These are phyloP conservation scores for Erinaceus europaeus DNA, from an alignment of 2,113 vertebrate species.

Conservation along the genomic window DNA sequence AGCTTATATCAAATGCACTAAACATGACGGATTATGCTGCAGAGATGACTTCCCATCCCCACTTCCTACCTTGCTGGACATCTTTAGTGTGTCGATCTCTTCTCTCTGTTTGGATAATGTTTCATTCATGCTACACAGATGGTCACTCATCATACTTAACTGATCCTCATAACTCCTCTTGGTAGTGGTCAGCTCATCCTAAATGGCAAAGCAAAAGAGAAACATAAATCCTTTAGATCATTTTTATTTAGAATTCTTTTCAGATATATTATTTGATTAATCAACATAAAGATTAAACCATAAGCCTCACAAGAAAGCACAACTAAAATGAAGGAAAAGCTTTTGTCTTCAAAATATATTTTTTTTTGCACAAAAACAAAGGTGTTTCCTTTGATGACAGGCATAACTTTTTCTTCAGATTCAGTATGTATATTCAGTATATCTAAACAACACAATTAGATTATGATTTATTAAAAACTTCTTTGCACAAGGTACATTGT, in stretches of 20 bases:
- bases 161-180: slow-evolving; percentile 99
- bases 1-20: not conserved
- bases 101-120: slow-evolving; percentile 96
- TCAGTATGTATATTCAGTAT: too few species aligned
- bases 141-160: slow-evolving; percentile 99
- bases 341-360: slow-evolving; percentile 8
- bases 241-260: too few species aligned
- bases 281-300: not conserved
- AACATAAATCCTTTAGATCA: not conserved
- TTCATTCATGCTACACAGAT: slow-evolving; percentile 98
- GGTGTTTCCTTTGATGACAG: not conserved
- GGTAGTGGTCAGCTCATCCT: slow-evolving; percentile 96
- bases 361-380: not conserved
- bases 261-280: not conserved
- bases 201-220: not conserved
- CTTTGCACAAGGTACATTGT: too few species aligned
- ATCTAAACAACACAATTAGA: too few species aligned
- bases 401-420: too few species aligned
- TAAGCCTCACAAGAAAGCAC: not conserved
- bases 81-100: slow-evolving; percentile 95
- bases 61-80: slow-evolving; percentile 89
- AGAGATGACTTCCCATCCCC: not conserved
- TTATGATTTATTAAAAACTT: too few species aligned
- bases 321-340: not conserved
- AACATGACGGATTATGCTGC: not conserved